Base-by-base conservation (phyloP, 1,140 invertebrate species). In the Philopotamus ludificatus region DNA sequence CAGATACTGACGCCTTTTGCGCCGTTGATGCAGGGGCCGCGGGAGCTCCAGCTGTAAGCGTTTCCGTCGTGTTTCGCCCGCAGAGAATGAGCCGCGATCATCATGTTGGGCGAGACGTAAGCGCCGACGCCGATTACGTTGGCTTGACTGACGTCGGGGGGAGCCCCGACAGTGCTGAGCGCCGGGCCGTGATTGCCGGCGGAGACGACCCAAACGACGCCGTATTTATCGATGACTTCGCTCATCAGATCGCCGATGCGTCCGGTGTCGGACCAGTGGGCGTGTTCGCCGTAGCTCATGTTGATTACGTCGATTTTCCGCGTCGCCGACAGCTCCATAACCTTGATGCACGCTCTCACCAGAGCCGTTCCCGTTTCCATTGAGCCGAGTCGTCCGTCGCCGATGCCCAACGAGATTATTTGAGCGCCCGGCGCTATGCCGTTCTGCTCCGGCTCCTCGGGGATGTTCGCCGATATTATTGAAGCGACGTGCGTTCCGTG, bases 401-500 rank as follows among this genome's bases (percentile, higher is more conserved):
- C 94, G 67, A 99, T 96, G 21, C 89, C 91, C 23, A 99, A 83
- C 0, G 94, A 95, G 41, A 99, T 85, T 64, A 99, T 89, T 81
- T 98, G 94, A 3, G 96, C 96, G 50, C 97, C 97, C 3, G 97
- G 97, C 1, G 97, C 96, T 1, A 98, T 84, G 1, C 97, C 97
- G 81, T 98, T 97, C 70, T 89, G 83, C 68, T 97, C 93, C 3
- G 94, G 90, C 41, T 89, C 86, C 47, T 95, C 88, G 0, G 94
- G 91, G 79, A 96, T 98, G 81, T 94, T 86, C 0, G 89, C 96
- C 18, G 94, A 87, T 21, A 96, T 93, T 70, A 99, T 99, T 16
- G 93, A 91, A 0, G 96, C 94, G 12, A 99, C 97, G 76, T 99
- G 97, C 1, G 95, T 98, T 15, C 95, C 97, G 79, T 99, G 97